Evolutionary conservation across 2,888 invertebrate species (phyloP), one percentile per base, ranked within the genome.

Genomic region (Lepidochrysops patricia): DNA sequence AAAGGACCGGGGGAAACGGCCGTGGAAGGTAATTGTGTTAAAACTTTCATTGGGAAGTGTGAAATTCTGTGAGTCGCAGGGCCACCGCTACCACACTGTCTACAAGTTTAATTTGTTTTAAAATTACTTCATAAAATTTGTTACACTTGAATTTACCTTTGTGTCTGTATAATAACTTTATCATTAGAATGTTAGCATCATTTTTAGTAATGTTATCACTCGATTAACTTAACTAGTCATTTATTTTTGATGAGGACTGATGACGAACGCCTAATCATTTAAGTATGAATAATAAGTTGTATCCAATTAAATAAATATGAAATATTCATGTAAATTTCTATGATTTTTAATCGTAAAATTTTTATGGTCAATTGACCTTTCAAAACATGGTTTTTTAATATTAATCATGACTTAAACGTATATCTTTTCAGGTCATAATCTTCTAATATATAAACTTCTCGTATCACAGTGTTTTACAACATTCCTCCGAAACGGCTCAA

Each of bases 21-120:
- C 75, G 77, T 73, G 78, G 80, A 80, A 19, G 82, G 84, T 86
- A 86, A 87, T 87, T 83, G 84, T 83, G 86, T 87, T 87, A 87
- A 87, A 87, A 87, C 81, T 87, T 86, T 85, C 84, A 86, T 85
- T 84, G 79, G 80, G 80, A 81, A 85, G 84, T 86, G 85, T 81
- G 82, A 84, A 84, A 82, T 81, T 86, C 80, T 78, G 79, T 76
- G 76, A 75, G 76, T 79, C 74, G 73, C 74, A 75, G 72, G 73
- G 73, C 74, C 77, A 75, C 71, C 74, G 76, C 75, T 71, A 72
- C 80, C 72, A 69, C 70, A 70, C 71, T 74, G 75, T 73, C 78
- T 80, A 78, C 78, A 80, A 82, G 75, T 84, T 84, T 80, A 83
- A 84, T 82, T 80, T 79, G 79, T 77, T 82, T 76, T 72, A 73